These are phyloP conservation scores for Araneus ventricosus DNA, from an alignment of 1,140 invertebrate genomes.

Conservation along the genomic window DNA sequence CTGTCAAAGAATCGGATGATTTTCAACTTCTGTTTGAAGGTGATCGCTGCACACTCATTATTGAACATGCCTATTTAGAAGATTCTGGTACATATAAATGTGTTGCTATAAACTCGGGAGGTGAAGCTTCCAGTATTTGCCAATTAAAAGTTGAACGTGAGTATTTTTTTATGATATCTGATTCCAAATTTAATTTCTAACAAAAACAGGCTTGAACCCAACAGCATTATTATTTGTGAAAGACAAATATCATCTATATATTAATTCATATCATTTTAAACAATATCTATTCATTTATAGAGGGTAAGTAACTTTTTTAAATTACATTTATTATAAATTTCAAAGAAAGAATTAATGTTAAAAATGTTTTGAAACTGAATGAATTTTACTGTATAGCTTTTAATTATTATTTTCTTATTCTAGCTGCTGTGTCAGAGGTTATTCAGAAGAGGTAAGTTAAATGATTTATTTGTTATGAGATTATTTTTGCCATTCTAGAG, in stretches of 20 bases:
- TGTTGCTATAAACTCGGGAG: conserved; percentile 91
- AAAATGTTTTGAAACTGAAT: background rate
- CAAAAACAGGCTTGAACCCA: background rate
- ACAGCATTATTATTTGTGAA: too few relatives aligned
- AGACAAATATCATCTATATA: too few relatives aligned
- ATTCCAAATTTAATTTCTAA: too few relatives aligned
- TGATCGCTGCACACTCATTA: conserved; percentile 91
- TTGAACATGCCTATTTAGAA: conserved; percentile 87
- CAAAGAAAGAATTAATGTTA: background rate
- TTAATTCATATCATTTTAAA: too few relatives aligned
- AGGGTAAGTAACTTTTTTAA: too few relatives aligned
- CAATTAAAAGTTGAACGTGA: conserved; percentile 82
- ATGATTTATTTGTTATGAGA: background rate
- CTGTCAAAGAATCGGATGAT: conserved; percentile 91
- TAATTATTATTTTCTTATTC: conserved; percentile 30
- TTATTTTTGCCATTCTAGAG: too few relatives aligned
- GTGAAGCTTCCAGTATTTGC: conserved; percentile 88
- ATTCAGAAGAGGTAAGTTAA: conserved; percentile 69
- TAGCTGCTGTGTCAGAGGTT: conserved; percentile 51
- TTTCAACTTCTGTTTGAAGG: conserved; percentile 90
- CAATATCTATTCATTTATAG: too few relatives aligned
- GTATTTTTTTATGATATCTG: background rate
- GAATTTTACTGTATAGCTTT: background rate
- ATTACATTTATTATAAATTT: too few relatives aligned
- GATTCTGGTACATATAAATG: conserved; percentile 95